phyloP scores from a whole-genome alignment of 1,140 invertebrate species.

The Physella acuta region DNA sequence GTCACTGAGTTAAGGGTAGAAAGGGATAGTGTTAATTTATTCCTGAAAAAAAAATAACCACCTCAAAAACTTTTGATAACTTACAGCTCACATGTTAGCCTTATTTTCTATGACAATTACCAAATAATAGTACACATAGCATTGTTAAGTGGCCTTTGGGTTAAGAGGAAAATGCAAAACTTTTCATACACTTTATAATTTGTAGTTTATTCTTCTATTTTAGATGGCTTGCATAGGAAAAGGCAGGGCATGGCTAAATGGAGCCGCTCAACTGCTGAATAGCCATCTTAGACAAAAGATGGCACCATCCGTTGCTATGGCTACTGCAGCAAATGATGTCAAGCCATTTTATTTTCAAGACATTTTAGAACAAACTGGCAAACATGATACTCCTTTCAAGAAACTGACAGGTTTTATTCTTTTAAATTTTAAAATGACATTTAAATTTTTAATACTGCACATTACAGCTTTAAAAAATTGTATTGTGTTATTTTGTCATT shows the following conservation, averaged over 20 bases:
- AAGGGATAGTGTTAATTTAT: too few relatives aligned
- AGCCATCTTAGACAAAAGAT: neutral
- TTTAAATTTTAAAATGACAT: neutral
- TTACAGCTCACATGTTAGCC: too few relatives aligned
- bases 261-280: slow-evolving; percentile 6
- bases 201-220: neutral
- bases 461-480: neutral
- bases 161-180: too few relatives aligned
- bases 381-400: slow-evolving; percentile 51
- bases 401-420: slow-evolving; percentile 55
- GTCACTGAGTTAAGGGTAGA: too few relatives aligned
- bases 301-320: slow-evolving; percentile 15
- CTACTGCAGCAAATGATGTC: slow-evolving; percentile 39
- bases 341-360: slow-evolving; percentile 60
- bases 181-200: too few relatives aligned
- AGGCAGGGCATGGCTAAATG: slow-evolving; percentile 1
- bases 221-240: slow-evolving; percentile 12
- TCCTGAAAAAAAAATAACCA: too few relatives aligned
- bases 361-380: slow-evolving; percentile 49
- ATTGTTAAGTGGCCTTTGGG: too few relatives aligned
- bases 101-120: too few relatives aligned
- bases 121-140: too few relatives aligned
- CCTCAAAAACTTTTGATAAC: too few relatives aligned
- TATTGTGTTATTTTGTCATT: slow-evolving; percentile 17
- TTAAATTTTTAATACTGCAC: neutral